These are phyloP conservation scores for Dysmachus trigonus DNA, from an alignment of 2,888 invertebrate genomes.

Conservation along the genomic window DNA sequence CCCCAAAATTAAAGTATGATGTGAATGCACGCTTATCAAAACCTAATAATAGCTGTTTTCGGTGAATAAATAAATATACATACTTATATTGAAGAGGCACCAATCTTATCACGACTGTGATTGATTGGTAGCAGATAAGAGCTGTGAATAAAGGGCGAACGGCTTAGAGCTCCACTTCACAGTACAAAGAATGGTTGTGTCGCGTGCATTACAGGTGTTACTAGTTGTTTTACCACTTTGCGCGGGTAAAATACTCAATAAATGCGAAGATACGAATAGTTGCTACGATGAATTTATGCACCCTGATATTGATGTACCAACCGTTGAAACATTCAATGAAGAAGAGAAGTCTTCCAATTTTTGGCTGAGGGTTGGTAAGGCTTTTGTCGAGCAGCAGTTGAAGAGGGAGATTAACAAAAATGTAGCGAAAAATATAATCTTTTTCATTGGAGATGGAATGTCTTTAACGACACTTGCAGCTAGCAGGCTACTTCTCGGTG, in stretches of 20 bases:
- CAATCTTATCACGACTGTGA: neutral
- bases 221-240: neutral
- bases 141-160: neutral
- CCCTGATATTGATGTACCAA: neutral
- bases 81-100: neutral
- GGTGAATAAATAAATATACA: neutral
- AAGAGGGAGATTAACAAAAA: conserved; percentile 58
- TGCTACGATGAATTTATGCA: neutral
- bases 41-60: neutral
- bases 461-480: conserved; percentile 83
- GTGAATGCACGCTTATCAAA: neutral
- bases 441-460: conserved; percentile 91
- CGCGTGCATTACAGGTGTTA: neutral
- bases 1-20: neutral
- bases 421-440: conserved; percentile 78
- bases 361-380: conserved; percentile 56
- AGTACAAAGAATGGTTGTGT: neutral
- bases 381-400: conserved; percentile 59
- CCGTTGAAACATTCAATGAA: neutral
- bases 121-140: neutral
- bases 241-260: neutral
- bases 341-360: conserved; percentile 55
- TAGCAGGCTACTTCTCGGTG: conserved; percentile 78
- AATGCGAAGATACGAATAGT: neutral
- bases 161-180: neutral